These are phyloP conservation scores for Diadegma fenestrale DNA, from an alignment of 2,888 invertebrate genomes.

Conservation along the genomic window DNA sequence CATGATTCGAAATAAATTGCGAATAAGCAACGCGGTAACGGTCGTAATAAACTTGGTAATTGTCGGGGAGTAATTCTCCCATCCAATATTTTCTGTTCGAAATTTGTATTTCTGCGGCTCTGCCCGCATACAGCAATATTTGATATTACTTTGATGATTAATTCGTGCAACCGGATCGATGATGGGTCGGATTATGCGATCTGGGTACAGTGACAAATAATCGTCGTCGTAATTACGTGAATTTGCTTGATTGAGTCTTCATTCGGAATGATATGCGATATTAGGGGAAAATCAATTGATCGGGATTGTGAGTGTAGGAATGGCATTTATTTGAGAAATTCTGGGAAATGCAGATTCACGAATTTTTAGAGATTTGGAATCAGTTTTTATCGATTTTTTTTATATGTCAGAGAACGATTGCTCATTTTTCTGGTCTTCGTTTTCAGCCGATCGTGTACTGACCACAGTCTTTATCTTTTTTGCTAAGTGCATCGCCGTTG, in stretches of 20 bases:
- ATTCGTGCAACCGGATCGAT: not conserved
- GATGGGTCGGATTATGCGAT: not conserved
- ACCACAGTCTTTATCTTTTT: constrained; percentile 49
- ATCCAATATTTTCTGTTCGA: not conserved
- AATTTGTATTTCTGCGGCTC: not conserved
- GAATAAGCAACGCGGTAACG: not conserved
- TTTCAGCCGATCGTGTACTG: constrained; percentile 56
- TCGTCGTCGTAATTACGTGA: constrained; percentile 9
- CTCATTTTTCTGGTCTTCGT: not conserved
- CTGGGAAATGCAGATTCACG: not conserved
- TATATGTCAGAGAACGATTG: not conserved
- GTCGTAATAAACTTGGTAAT: not conserved
- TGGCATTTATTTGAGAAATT: not conserved
- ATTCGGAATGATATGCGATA: not conserved
- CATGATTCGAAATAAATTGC: too few relatives aligned
- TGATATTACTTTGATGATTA: constrained; percentile 28
- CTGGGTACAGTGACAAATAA: not conserved
- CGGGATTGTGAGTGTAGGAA: not conserved
- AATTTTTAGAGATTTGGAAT: not conserved
- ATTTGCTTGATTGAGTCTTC: not conserved
- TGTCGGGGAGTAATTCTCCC: not conserved
- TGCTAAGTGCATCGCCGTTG: constrained; percentile 8
- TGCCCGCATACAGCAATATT: not conserved
- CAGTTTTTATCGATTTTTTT: not conserved
- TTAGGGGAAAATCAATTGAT: not conserved